Evolutionary conservation across 2,113 vertebrate species (phyloP), one percentile per base, ranked within the genome.

Genomic region (Gallinago media): DNA sequence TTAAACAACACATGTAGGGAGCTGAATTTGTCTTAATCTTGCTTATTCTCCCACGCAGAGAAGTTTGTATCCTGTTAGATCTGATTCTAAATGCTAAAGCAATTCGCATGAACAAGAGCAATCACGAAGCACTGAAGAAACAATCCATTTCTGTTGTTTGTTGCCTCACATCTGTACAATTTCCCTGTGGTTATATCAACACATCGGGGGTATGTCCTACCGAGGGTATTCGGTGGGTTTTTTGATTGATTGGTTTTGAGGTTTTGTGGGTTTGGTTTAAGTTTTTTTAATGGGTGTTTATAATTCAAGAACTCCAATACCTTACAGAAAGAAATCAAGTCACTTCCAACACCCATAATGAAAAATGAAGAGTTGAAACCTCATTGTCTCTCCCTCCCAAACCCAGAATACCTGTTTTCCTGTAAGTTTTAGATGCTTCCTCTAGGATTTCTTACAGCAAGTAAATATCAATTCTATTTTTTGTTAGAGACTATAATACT

Each of bases 31-130:
- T 82, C 77, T 94, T 94, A 47, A 96, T 89, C 91, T 85, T 50
- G 47, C 86, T 94, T 65, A 52, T 77, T 88, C 92, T 92, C 82
- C 94, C 90, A 96, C 78, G 74, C 85, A 93, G 72, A 84, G 50
- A 80, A 70, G 78, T 59, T 36, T 67, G 42, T 55, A 86, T 59
- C 54, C 32, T 3, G 26, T 59, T 54, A 91, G 59, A 81, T 58
- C 78, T 5, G 31, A 36, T 20, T 77, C 50, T 27, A 81, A 95
- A 62, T 10, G 72, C 59, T 94, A 52, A 78, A 90, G 68, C 56
- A 72, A 67, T 85, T 63, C 72, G 42, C 68, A 42, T 5, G 68
- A 79, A 67, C 66, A 38, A 26, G 25, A 79, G 46, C 81, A 89
- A 66, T 46, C 62, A 29, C 5, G 22, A 79, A 72, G 80, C 58